These are phyloP conservation scores for Sebastes miniatus DNA, from an alignment of 2,797 vertebrate species.

Conservation along the genomic window DNA sequence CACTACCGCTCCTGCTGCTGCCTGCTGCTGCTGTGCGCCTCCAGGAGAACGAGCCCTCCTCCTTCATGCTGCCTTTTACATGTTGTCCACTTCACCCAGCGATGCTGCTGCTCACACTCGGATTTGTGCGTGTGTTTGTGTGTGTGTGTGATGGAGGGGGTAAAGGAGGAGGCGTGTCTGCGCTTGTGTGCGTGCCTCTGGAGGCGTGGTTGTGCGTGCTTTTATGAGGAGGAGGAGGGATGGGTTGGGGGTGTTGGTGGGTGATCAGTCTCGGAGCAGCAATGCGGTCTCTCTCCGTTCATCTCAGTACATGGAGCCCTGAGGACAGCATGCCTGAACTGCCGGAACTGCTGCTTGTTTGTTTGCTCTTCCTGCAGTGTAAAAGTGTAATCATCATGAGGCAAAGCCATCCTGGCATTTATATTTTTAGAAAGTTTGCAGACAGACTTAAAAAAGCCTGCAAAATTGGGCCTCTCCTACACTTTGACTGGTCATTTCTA, in stretches of 20 bases:
- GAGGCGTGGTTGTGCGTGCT: slow-evolving; percentile 73
- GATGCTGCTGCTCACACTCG: slow-evolving; percentile 29
- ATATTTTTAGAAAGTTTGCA: slow-evolving; percentile 29
- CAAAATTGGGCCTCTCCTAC: background rate
- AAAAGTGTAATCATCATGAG: background rate
- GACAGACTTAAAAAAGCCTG: background rate
- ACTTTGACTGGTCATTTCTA: slow-evolving; percentile 8
- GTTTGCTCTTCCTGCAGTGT: slow-evolving; percentile 16
- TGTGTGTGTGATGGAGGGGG: slow-evolving; percentile 52
- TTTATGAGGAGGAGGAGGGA: slow-evolving; percentile 24
- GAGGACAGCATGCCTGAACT: slow-evolving; percentile 2
- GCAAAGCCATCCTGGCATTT: background rate
- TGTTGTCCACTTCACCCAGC: slow-evolving; percentile 50
- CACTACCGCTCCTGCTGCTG: slow-evolving; percentile 33
- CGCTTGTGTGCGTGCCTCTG: slow-evolving; percentile 68
- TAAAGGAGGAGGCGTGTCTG: slow-evolving; percentile 75
- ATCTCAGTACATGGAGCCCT: slow-evolving; percentile 10
- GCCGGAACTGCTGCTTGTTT: slow-evolving; percentile 2
- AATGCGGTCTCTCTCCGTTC: slow-evolving; percentile 56
- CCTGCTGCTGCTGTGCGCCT: slow-evolving; percentile 32
- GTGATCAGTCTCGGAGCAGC: slow-evolving; percentile 52
- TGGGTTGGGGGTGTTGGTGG: background rate
- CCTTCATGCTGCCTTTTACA: slow-evolving; percentile 51
- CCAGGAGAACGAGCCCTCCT: slow-evolving; percentile 26
- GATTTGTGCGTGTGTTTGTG: background rate